Evolutionary conservation across 1,140 invertebrate genomes (phyloP).

Genomic region (Sycobia sp.): DNA sequence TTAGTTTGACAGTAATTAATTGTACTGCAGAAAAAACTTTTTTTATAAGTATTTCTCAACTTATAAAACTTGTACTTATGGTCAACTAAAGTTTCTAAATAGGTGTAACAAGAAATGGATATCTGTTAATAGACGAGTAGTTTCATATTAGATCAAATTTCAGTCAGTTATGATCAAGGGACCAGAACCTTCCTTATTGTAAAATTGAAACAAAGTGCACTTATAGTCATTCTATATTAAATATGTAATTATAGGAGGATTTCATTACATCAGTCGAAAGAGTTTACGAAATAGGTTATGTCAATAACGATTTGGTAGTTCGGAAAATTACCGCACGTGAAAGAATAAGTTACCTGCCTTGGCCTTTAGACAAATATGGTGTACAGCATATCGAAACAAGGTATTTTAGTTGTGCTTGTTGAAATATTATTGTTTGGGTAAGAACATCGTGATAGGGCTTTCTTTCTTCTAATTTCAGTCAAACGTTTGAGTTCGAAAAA

Average conservation of each 20-base stretch:
- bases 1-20: too few relatives aligned
- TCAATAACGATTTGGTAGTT: conserved; percentile 43
- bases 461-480: conserved; percentile 41
- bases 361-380: conserved; percentile 44
- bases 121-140: too few relatives aligned
- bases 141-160: too few relatives aligned
- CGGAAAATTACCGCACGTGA: conserved; percentile 45
- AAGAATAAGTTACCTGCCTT: conserved; percentile 53
- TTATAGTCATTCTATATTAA: too few relatives aligned
- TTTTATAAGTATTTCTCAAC: too few relatives aligned
- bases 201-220: too few relatives aligned
- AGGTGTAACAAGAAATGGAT: too few relatives aligned
- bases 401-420: conserved; percentile 32
- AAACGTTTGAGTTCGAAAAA: conserved; percentile 49
- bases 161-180: too few relatives aligned
- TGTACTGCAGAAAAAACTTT: too few relatives aligned
- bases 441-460: not conserved
- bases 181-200: too few relatives aligned
- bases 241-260: conserved; percentile 40
- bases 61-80: too few relatives aligned
- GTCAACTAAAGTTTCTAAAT: too few relatives aligned
- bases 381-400: conserved; percentile 52
- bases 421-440: not conserved
- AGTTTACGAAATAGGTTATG: conserved; percentile 45
- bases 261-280: conserved; percentile 44